A percentile compares a stretch with the other conserved stretches of the same genome.
Evolutionary conservation across 2,113 vertebrate genomes (phyloP).

Genomic region (Phrynosoma blainvillii): DNA sequence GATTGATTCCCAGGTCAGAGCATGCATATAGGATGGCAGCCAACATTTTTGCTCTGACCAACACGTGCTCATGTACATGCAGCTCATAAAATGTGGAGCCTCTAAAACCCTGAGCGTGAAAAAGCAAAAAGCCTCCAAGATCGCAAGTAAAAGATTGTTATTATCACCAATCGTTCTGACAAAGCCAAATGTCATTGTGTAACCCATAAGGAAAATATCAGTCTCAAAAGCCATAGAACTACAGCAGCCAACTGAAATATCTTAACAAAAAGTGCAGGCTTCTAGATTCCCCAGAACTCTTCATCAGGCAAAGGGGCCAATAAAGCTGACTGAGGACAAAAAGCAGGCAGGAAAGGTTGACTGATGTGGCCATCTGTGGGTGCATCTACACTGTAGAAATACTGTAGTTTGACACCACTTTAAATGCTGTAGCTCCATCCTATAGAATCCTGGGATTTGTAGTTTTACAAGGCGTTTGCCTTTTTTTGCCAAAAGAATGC

Average conservation of each 20-base stretch:
- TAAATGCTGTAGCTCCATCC: no score
- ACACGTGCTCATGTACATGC: background rate
- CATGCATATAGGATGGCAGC: background rate
- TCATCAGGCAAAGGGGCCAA: background rate
- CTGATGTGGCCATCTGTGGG: background rate
- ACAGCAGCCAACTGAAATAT: background rate
- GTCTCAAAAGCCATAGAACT: no score
- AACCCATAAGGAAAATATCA: no score
- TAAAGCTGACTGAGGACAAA: rapidly evolving
- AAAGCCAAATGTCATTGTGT: no score
- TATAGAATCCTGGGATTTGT: no score
- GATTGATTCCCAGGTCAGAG: background rate
- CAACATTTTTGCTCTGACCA: background rate
- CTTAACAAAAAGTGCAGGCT: background rate
- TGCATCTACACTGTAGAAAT: background rate
- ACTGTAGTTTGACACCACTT: background rate
- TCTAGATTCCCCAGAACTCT: background rate
- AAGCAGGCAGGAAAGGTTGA: background rate
- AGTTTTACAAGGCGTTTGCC: no score
- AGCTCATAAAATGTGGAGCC: background rate
- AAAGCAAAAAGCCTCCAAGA: no score
- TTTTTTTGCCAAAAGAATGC: no score
- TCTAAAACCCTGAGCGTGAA: background rate
- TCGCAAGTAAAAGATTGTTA: no score
- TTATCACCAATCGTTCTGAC: no score